Base-by-base conservation (phyloP, 2,113 vertebrate species). In the Polypterus senegalus region DNA sequence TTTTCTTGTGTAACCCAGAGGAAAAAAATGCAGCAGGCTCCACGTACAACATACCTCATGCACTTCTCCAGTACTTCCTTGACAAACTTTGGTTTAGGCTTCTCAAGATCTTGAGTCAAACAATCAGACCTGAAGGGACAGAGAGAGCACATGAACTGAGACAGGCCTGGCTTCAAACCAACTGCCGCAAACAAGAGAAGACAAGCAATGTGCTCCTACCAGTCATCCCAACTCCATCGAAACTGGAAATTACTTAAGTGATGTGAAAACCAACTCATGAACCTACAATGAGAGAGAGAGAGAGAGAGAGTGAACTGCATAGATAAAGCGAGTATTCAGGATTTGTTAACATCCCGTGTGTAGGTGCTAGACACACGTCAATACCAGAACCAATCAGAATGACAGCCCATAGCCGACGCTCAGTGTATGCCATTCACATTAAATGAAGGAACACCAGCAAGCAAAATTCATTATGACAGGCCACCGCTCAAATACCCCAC, bases 221-320 rank as follows among this genome's bases (percentile, higher is more conserved):
- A 99, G 69, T 99, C 95, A 65, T 98, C 95, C 96, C 96, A 99
- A 77, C 94, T 98, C 95, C 96, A 97, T 47, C 93, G 83, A 69
- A 99, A 99, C 64, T 97, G 93, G 65, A 99, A 99, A 79, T 99
- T 99, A 80, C 92, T 97, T 76, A 99, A 71, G 75, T 99, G 96
- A 74, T 98, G 96, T 47, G 96, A 89, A 83, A 99, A 98, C 96
- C 94, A 98, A 80, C 92, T 98, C 77, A 89, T 87, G 73, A 90
- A 90, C 70, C 88, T 90, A 75, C 0, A 59, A 45, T 48, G 63
- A 48, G n/a, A n/a, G n/a, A n/a, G n/a, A n/a, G n/a, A n/a, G n/a
- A n/a, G 27, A 27, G 27, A 27, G 27, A 27, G 27, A 27, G 27
- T 27, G 27, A 27, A 27, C 27, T 27, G 27, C 27, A 27, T 27